These are phyloP conservation scores for Scaptomyza flava DNA, from an alignment of 2,888 invertebrate genomes.

Conservation along the genomic window DNA sequence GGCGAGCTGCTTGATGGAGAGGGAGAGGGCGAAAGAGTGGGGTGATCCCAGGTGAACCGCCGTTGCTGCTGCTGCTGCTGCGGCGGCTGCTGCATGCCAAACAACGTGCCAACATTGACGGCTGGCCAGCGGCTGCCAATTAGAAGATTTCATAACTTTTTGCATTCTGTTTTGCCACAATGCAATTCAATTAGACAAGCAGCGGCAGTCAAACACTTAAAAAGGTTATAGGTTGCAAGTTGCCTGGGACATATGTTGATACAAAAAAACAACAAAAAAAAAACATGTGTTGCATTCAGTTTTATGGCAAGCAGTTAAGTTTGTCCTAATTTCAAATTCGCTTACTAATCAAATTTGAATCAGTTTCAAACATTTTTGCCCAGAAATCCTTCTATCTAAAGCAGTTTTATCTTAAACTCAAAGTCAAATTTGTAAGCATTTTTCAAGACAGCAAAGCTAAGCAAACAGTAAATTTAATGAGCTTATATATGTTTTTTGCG, in stretches of 20 bases:
- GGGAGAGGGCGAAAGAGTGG: constrained; percentile 2
- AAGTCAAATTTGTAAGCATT: too few relatives aligned
- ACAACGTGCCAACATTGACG: constrained; percentile 71
- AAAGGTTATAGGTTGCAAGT: neutral
- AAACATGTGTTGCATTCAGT: neutral
- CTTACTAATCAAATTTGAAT: neutral
- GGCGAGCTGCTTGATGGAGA: neutral
- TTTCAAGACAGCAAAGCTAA: too few relatives aligned
- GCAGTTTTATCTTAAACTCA: neutral
- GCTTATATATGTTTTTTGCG: too few relatives aligned
- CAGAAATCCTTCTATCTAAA: neutral
- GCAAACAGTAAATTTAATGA: too few relatives aligned
- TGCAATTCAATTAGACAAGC: constrained; percentile 61
- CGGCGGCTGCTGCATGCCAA: constrained; percentile 62
- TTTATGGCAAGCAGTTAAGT: neutral
- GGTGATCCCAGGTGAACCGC: constrained; percentile 20
- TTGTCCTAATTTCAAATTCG: neutral
- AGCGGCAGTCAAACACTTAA: neutral
- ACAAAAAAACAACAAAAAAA: neutral
- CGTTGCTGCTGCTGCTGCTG: constrained; percentile 24
- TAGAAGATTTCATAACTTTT: constrained; percentile 73
- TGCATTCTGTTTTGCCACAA: constrained; percentile 31
- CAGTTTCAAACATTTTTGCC: neutral
- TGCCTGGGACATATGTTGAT: neutral
- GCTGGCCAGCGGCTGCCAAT: constrained; percentile 64